These are phyloP conservation scores for Sardinella longiceps DNA, from an alignment of 2,797 vertebrate genomes.

Conservation along the genomic window DNA sequence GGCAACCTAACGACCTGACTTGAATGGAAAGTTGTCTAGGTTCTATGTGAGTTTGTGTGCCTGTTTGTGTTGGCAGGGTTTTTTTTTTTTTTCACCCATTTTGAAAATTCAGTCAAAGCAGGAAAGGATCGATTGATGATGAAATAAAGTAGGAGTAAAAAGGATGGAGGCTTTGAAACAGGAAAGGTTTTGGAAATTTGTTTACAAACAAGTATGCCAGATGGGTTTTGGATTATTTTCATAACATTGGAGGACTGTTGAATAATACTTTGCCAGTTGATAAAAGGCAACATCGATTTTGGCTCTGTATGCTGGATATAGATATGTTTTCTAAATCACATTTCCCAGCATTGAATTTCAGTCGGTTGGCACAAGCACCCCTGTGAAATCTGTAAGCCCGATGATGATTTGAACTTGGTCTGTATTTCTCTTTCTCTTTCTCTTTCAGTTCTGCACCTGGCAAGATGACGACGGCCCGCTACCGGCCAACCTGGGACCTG, in stretches of 20 bases:
- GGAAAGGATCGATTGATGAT: too few species aligned
- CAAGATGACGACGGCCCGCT: conserved; percentile 94
- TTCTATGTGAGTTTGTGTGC: not conserved
- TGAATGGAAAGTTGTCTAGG: not conserved
- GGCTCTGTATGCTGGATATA: not conserved
- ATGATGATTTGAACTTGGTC: not conserved
- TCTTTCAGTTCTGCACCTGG: conserved; percentile 69
- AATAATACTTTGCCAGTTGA: not conserved
- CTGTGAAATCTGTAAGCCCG: not conserved
- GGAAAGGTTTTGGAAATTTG: not conserved
- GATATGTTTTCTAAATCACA: not conserved
- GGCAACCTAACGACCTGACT: not conserved
- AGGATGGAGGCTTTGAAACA: not conserved
- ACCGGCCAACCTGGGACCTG: conserved; percentile 96
- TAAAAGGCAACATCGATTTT: not conserved
- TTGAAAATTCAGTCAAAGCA: not conserved
- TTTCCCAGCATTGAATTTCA: not conserved
- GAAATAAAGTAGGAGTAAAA: too few species aligned
- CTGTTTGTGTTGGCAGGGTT: not conserved
- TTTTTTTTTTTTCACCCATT: not conserved
- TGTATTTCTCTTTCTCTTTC: not conserved
- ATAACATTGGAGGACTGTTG: not conserved
- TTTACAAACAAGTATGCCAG: not conserved
- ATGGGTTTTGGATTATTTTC: not conserved
- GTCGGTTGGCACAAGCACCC: not conserved